A percentile compares a stretch with the other conserved stretches of the same genome.
Conservation (phyloP, 1,140 invertebrate species). For the Ephestia elutella region DNA sequence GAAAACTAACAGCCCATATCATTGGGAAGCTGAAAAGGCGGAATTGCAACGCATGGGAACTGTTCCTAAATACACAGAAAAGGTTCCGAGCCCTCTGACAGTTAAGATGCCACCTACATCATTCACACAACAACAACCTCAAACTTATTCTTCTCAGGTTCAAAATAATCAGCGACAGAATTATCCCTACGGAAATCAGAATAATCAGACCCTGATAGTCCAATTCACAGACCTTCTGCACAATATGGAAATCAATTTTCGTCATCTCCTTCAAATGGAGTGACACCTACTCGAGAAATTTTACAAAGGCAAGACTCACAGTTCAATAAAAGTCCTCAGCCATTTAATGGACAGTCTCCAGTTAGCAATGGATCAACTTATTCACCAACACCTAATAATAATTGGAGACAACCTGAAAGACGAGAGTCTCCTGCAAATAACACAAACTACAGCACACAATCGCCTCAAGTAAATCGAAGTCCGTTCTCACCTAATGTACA, state of each 20-base stretch:
- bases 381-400: slow-evolving; percentile 56
- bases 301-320: slow-evolving; percentile 70
- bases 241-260: slow-evolving; percentile 59
- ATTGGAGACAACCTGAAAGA: slow-evolving; percentile 64
- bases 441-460: slow-evolving; percentile 44
- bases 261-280: slow-evolving; percentile 44
- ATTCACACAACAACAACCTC: slow-evolving; percentile 55
- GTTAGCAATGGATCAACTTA: slow-evolving; percentile 43
- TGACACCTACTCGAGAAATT: slow-evolving; percentile 60
- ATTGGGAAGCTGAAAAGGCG: slow-evolving; percentile 69
- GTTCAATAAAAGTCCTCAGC: slow-evolving; percentile 71
- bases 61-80: slow-evolving; percentile 66
- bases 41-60: slow-evolving; percentile 52
- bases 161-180: slow-evolving; percentile 53
- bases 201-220: slow-evolving; percentile 60
- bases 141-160: slow-evolving; percentile 46
- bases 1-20: slow-evolving; percentile 73
- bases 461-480: slow-evolving; percentile 44
- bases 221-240: slow-evolving; percentile 66
- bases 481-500: slow-evolving; percentile 45
- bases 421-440: slow-evolving; percentile 52
- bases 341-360: slow-evolving; percentile 53
- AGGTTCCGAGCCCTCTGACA: slow-evolving; percentile 64
- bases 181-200: slow-evolving; percentile 44
- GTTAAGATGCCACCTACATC: slow-evolving; percentile 57